Evolutionary conservation across 2,797 vertebrate genomes (phyloP), one percentile per base, ranked within the genome.

Genomic region (Microctenopoma stevenorrisi): DNA sequence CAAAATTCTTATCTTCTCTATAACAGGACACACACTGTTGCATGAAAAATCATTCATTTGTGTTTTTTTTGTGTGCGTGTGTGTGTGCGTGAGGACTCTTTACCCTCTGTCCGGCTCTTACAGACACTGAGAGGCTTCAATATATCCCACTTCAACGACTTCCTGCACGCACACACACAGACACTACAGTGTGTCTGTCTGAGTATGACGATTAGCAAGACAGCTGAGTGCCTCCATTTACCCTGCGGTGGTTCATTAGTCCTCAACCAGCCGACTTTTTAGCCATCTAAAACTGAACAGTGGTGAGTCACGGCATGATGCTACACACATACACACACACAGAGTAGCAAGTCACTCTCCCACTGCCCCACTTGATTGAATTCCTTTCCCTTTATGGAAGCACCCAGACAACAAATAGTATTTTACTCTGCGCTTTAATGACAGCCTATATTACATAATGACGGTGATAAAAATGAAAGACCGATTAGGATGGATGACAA

Each of bases 171-270:
- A 8, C 33, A 35, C 33, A 35, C 33, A 35, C 7, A 49, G 18
- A 26, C 28, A 40, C n/a, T 7, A n/a, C 35, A 49, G 47, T 18
- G 0, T 16, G 25, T n/a, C 38, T 61, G 44, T 60, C 69, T 50
- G 54, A 70, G 54, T 58, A 59, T 43, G 22, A n/a, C 59, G 67
- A 70, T 76, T 73, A 73, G 35, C 14, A 26, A 62, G 51, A 51
- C 55, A 35, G 12, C 35, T 0, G 51, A 58, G 56, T 15, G 26
- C 60, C 5, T 79, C 50, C 62, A 59, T 72, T 72, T 63, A 55
- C 52, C 71, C 43, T 50, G 62, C 2, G 16, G 14, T 47, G n/a
- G 49, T n/a, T 62, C 50, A 14, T 4, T 1, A 4, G 50, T 64
- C 44, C 49, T 49, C 60, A 47, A 26, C 15, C 33, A 28, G 15